Base-by-base conservation (phyloP, 1,140 invertebrate species). In the Holcopasites calliopsidis region DNA sequence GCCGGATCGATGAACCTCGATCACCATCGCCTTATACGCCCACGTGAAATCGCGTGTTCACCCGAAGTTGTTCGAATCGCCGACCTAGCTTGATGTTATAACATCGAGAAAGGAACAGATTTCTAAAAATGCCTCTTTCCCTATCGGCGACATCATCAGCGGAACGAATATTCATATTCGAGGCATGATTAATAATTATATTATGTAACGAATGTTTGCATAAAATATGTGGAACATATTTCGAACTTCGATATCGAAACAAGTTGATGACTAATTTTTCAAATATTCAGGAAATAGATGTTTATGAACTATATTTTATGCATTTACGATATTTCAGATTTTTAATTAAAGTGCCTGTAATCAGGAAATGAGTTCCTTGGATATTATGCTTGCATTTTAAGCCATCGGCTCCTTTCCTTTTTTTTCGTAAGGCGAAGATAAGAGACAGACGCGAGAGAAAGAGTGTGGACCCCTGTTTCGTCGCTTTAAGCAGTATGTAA, bases 1-100 rank as follows among this genome's bases (percentile, higher is more conserved):
- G 75, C 79, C 76, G 76, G 80, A 83, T 68, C 81, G 81, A 83
- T 83, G 80, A 83, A 83, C 80, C 38, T 61, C 54, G 76, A 76
- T 83, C 66, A 10, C 26, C 60, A 69, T 77, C 54, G 44, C 33
- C 31, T 55, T 66, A 7, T 33, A 71, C 50, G 42, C 64, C 78
- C 47, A 73, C 62, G 49, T 10, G 28, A 66, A 44, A 70, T 47
- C 35, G n/a, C 55, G n/a, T 13, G 26, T 44, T n/a, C 52, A 42
- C 35, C 31, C 18, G 18, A 16, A 16, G 23, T 33, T 50, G 42
- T 31, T 28, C 26, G 38, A 61, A 49, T 61, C 31, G 8, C 23
- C 13, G n/a, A n/a, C n/a, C 42, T 10, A 4, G 3, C 44, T 40
- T 11, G 55, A 18, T 57, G 52, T 57, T 44, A 28, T 31, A 47